Percentiles rank a stretch among this genome's conserved stretches.
These are phyloP conservation scores for Drosophila subpulchrella DNA, from an alignment of 1,140 invertebrate species.

Conservation along the genomic window DNA sequence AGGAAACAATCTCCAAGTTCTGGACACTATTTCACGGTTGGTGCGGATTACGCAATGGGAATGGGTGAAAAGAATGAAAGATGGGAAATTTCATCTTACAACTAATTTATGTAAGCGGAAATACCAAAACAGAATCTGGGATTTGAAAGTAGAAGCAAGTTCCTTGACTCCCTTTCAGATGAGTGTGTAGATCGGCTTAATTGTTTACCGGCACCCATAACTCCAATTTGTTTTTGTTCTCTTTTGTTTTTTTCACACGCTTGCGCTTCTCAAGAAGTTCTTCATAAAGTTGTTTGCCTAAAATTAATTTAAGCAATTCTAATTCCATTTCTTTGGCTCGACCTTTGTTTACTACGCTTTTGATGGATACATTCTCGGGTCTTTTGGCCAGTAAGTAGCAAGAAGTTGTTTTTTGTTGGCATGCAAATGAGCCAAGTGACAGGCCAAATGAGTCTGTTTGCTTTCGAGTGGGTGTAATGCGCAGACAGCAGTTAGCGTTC, in stretches of 20 bases:
- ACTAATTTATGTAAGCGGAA: slow-evolving; percentile 73
- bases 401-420: slow-evolving; percentile 23
- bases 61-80: slow-evolving; percentile 30
- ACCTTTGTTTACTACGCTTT: slow-evolving; percentile 42
- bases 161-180: slow-evolving; percentile 50
- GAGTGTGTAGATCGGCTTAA: slow-evolving; percentile 54
- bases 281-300: slow-evolving; percentile 38
- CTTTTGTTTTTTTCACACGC: slow-evolving; percentile 44
- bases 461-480: slow-evolving; percentile 35
- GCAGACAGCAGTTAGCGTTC: slow-evolving; percentile 20
- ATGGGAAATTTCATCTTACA: slow-evolving; percentile 35
- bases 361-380: slow-evolving; percentile 55
- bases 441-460: slow-evolving; percentile 13
- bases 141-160: slow-evolving; percentile 75
- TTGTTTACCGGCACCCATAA: slow-evolving; percentile 58
- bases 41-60: slow-evolving; percentile 65
- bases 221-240: slow-evolving; percentile 59
- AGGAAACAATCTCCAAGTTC: slow-evolving; percentile 36
- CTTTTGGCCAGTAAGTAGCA: slow-evolving; percentile 67
- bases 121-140: slow-evolving; percentile 49
- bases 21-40: slow-evolving; percentile 45
- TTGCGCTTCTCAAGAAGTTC: slow-evolving; percentile 29
- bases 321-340: slow-evolving; percentile 38
- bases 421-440: slow-evolving; percentile 56
- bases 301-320: slow-evolving; percentile 51